Conservation (phyloP, 2,888 invertebrate genomes). For the Drosophila mettleri region DNA sequence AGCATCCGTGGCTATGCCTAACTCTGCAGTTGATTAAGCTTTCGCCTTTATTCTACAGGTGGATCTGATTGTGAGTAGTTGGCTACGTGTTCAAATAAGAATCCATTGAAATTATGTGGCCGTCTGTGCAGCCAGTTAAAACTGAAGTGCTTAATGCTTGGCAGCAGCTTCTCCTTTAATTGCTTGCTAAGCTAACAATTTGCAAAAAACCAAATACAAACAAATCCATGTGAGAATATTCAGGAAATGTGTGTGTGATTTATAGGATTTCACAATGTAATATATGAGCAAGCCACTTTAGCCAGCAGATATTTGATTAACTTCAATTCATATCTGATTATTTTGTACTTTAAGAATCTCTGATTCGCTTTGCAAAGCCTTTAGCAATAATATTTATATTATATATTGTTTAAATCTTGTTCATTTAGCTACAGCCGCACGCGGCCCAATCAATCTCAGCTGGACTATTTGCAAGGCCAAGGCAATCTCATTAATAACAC, state of each 20-base stretch:
- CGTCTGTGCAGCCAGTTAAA: background rate
- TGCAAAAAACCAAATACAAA: background rate
- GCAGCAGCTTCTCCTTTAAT: background rate
- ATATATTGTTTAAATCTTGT: background rate
- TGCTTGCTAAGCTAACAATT: background rate
- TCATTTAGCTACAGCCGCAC: slow-evolving; percentile 18
- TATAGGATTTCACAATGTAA: background rate
- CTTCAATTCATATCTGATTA: background rate
- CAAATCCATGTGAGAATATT: too few relatives aligned
- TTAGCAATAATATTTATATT: slow-evolving; percentile 21
- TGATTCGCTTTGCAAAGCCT: background rate
- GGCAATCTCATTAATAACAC: slow-evolving; percentile 67
- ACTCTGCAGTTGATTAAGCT: slow-evolving; percentile 58
- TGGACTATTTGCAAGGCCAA: slow-evolving; percentile 48
- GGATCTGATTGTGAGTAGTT: slow-evolving; percentile 31
- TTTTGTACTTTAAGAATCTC: background rate
- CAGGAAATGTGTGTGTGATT: background rate
- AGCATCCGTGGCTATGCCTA: background rate
- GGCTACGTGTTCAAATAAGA: slow-evolving; percentile 18
- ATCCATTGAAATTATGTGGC: slow-evolving; percentile 21
- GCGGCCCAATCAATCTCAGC: slow-evolving; percentile 64
- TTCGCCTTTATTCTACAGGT: slow-evolving; percentile 56
- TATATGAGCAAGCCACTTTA: background rate
- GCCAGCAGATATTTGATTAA: background rate
- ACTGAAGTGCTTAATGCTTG: slow-evolving; percentile 4